Conservation (phyloP, 1,140 invertebrate genomes). For the Scaptomyza hsui region DNA sequence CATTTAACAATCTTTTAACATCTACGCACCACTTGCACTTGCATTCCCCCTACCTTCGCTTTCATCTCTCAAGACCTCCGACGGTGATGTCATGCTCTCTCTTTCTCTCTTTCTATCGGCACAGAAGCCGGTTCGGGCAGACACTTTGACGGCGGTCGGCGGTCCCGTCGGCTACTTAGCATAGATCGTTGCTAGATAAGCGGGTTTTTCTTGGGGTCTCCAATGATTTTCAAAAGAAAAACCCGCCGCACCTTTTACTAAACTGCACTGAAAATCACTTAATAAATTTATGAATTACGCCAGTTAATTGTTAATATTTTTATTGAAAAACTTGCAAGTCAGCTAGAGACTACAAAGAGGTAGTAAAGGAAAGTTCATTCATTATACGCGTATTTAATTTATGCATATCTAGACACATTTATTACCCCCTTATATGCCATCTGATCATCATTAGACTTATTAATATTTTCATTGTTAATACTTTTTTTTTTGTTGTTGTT, state of each 20-base stretch:
- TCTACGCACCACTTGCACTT: constrained; percentile 52
- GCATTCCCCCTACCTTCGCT: not conserved
- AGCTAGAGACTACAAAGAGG: not conserved
- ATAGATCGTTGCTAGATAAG: constrained; percentile 67
- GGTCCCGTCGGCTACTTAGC: constrained; percentile 36
- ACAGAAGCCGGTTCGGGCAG: constrained; percentile 53
- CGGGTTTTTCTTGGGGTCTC: constrained; percentile 42
- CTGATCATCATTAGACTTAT: constrained; percentile 43
- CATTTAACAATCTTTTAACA: constrained; percentile 77
- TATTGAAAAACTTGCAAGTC: constrained; percentile 4
- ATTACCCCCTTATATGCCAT: constrained; percentile 11
- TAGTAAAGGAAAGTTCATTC: constrained; percentile 34
- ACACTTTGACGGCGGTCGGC: constrained; percentile 59
- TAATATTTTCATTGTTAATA: constrained; percentile 45
- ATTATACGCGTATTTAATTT: constrained; percentile 38
- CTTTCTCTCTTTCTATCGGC: not conserved
- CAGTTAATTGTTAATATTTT: not conserved
- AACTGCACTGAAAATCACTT: too few relatives aligned
- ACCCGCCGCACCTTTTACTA: constrained; percentile 47
- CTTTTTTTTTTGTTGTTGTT: not conserved
- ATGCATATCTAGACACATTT: constrained; percentile 23
- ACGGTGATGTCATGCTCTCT: constrained; percentile 19
- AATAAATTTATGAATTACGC: constrained; percentile 11
- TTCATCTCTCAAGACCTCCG: constrained; percentile 31
- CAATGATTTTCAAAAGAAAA: constrained; percentile 68